Evolutionary conservation across 2,113 vertebrate genomes (phyloP), one percentile per base, ranked within the genome.

Genomic region (Aleadryas rufinucha): DNA sequence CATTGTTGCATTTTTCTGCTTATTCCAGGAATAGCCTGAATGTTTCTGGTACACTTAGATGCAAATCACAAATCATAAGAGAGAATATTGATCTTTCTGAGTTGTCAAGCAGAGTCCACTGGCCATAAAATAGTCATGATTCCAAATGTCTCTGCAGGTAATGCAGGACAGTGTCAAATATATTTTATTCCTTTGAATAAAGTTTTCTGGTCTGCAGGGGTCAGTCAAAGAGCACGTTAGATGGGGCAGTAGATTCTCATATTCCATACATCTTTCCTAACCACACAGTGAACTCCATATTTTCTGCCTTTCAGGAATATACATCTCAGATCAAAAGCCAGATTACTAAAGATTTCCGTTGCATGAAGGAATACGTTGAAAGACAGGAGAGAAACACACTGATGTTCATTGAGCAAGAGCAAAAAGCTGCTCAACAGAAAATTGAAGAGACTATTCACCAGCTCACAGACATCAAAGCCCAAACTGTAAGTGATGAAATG

Each of bases 301-400:
- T 85, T 95, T 72, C 53, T 93, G 70, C 60, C 59, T 81, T 95
- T 84, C 89, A 97, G 97, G 92, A 97, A 26, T 65, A 86, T 11
- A 56, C 86, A 26, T 94, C 84, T 93, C 79, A 64, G 64, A 94
- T 96, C 65, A 97, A 92, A 96, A 91, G 44, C 24, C 94, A 90
- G 65, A n/a, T 98, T 84, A 77, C 35, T 45, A 37, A 71, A 94
- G 82, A 95, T 66, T 97, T 97, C 75, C 20, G 24, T 76, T 91
- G 82, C 66, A 96, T 97, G 95, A 96, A 95, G 53, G 93, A 97
- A 27, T 96, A 84, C 59, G 45, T 97, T 92, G 95, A 95, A 83
- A 94, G 93, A 49, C 91, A 97, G 70, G 93, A 96, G 70, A 47
- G 82, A 77, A 92, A 72, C 41, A 94, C 96, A 28, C 91, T 97